These are phyloP conservation scores for Melinaea menophilus DNA, from an alignment of 2,888 invertebrate genomes.

Conservation along the genomic window DNA sequence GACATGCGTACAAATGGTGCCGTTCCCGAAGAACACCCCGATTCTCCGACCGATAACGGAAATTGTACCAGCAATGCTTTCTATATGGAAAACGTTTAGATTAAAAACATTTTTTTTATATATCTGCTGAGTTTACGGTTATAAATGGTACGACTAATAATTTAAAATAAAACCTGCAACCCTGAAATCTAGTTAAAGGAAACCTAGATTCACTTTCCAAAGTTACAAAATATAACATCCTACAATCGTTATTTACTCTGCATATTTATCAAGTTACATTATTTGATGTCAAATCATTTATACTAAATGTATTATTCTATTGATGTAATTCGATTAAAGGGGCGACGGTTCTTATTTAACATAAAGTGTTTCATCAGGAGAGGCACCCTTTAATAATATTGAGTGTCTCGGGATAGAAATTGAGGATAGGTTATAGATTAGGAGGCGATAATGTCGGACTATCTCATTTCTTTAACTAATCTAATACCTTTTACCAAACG, in stretches of 20 bases:
- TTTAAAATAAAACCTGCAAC: not conserved
- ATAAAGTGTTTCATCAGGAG: constrained; percentile 19
- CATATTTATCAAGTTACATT: constrained; percentile 26
- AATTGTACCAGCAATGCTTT: constrained; percentile 80
- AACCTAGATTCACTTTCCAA: too few relatives aligned
- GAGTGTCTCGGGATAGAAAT: constrained; percentile 14
- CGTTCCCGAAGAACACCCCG: constrained; percentile 79
- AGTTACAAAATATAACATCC: too few relatives aligned
- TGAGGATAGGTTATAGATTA: constrained; percentile 16
- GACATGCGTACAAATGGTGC: constrained; percentile 80
- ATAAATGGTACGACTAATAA: constrained; percentile 4
- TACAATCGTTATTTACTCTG: too few relatives aligned
- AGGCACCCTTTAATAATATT: constrained; percentile 18
- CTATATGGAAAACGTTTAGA: constrained; percentile 67
- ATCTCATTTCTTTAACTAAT: constrained; percentile 24
- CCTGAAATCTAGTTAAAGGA: too few relatives aligned
- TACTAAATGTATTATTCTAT: constrained; percentile 36
- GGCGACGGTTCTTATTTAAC: constrained; percentile 14
- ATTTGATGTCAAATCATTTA: constrained; percentile 39
- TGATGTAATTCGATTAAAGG: constrained; percentile 17
- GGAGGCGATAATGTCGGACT: constrained; percentile 19
- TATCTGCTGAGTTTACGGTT: constrained; percentile 20
- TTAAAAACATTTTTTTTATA: constrained; percentile 10
- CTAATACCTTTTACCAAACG: not conserved
- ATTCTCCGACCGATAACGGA: constrained; percentile 77